Evolutionary conservation across 2,797 vertebrate genomes (phyloP).

Genomic region (Lagorchestes hirsutus): DNA sequence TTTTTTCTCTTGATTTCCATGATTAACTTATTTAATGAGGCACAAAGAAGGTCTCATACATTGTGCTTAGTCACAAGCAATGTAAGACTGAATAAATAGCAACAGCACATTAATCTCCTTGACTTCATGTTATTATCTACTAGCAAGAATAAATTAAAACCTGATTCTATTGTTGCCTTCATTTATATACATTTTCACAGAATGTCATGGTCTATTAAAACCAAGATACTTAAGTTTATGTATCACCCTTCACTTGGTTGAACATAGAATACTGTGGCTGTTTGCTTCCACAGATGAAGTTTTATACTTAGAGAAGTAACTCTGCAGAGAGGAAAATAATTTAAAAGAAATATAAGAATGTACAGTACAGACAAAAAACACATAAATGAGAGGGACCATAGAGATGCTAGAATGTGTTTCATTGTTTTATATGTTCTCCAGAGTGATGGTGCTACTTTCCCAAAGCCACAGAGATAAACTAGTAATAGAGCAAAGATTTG

Average conservation of each 20-base stretch:
- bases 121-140: conserved; percentile 83
- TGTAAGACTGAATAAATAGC: conserved; percentile 82
- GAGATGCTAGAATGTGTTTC: neutral
- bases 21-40: conserved; percentile 90
- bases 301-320: conserved; percentile 25
- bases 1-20: conserved; percentile 83
- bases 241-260: conserved; percentile 23
- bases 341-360: neutral
- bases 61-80: conserved; percentile 83
- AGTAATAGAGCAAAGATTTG: neutral
- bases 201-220: neutral
- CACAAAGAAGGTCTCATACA: conserved; percentile 83
- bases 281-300: conserved; percentile 39
- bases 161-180: conserved; percentile 77
- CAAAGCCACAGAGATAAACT: neutral
- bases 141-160: conserved; percentile 84
- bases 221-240: conserved; percentile 13
- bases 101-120: conserved; percentile 84
- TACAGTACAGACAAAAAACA: neutral
- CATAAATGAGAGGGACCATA: neutral
- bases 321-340: neutral
- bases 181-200: conserved; percentile 41
- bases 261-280: neutral
- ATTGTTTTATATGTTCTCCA: neutral
- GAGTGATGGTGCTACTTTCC: neutral